A percentile compares a stretch with the other conserved stretches of the same genome.
phyloP scores from a whole-genome alignment of 2,797 vertebrate species.

The Dicrostonyx torquatus region DNA sequence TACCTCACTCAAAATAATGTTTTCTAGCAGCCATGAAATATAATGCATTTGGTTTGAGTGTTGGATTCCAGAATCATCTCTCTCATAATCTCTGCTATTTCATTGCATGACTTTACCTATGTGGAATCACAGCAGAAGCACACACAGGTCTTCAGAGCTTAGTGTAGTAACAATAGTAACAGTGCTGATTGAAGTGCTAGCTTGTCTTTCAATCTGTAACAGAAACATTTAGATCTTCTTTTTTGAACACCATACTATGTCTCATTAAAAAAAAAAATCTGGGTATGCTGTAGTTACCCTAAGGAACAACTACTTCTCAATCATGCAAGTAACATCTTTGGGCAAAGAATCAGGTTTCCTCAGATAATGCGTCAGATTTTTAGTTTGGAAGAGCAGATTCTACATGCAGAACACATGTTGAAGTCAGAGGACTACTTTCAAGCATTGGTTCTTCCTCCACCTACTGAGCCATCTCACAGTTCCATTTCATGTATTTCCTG shows the following conservation, averaged over 20 bases:
- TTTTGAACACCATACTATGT: conserved; percentile 27
- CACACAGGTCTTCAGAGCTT: neutral
- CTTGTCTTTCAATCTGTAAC: neutral
- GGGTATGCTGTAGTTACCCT: neutral
- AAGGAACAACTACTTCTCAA: conserved; percentile 27
- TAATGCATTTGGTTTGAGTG: neutral
- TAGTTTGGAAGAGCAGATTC: neutral
- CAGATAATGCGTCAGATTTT: neutral
- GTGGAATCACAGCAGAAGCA: neutral
- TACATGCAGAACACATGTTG: neutral
- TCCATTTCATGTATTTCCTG: neutral
- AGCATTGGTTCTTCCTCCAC: neutral
- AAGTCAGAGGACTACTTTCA: neutral
- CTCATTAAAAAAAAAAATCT: conserved; percentile 12
- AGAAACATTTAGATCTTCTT: conserved; percentile 39
- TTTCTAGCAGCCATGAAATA: neutral
- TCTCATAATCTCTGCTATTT: neutral
- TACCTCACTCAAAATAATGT: too few species aligned
- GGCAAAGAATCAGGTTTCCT: neutral
- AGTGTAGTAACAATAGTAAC: neutral
- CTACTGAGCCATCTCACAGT: neutral
- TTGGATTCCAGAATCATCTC: neutral
- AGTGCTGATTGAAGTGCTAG: neutral
- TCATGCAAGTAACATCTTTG: neutral
- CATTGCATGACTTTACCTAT: neutral